Evolutionary conservation across 2,113 vertebrate species (phyloP), one percentile per base, ranked within the genome.

Genomic region (Engraulis encrasicolus): DNA sequence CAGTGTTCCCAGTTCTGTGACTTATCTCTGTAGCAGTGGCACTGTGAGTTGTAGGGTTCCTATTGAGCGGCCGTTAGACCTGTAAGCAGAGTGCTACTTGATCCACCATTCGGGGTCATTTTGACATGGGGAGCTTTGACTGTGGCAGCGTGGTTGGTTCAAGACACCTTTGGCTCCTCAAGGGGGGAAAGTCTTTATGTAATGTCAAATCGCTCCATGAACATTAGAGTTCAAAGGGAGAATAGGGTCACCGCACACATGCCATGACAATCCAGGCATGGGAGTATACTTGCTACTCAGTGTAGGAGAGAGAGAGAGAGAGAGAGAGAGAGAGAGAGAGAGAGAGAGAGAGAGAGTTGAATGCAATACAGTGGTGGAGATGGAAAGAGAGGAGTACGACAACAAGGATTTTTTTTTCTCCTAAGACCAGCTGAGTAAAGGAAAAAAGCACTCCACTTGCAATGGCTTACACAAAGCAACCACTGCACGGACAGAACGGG

Each of bases 361-460:
- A 66, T 27, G 9, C 20, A 14, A 79, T 9, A 54, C 38, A 58
- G 20, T 5, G n/a, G 12, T 37, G 78, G 71, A 78, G 83, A 78
- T 6, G 79, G 48, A 79, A 37, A 82, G 79, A 80, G 54, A 50
- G 45, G 40, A 45, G 40, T n/a, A 45, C 4, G 54, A 81, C 38
- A 58, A 50, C 45, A 61, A 71, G 81, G 84, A 50, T 87, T 87
- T 87, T 88, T n/a, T n/a, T n/a, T n/a, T n/a, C n/a, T 89, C 83
- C 85, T 37, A 82, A 12, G 23, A 82, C 27, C n/a, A n/a, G n/a
- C n/a, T n/a, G n/a, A n/a, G n/a, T n/a, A n/a, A 48, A 19, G 18
- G 86, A 90, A 88, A 85, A 90, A 88, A 77, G 37, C 34, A 45
- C 83, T 85, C 85, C 84, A 86, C 36, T 88, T 50, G 80, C 83